Evolutionary conservation across 2,797 vertebrate species (phyloP).

Genomic region (Sarcophilus harrisii): DNA sequence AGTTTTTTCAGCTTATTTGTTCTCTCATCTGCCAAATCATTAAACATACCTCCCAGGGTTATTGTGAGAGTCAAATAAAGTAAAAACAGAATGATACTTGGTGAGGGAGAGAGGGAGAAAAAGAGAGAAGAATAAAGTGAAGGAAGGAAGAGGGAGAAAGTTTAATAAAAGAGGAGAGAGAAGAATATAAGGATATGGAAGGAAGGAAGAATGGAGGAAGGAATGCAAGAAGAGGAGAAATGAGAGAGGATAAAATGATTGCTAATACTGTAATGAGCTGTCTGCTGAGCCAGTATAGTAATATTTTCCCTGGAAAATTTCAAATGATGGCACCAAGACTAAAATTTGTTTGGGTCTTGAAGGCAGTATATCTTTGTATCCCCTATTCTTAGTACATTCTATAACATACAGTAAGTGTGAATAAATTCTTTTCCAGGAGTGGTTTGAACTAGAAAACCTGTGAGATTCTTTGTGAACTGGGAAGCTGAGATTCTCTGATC

Average conservation of each 20-base stretch:
- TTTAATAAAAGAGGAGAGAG: no score
- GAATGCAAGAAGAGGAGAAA: neutral
- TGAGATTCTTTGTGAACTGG: neutral
- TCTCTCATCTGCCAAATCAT: neutral
- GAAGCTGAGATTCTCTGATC: neutral
- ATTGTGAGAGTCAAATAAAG: neutral
- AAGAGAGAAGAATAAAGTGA: no score
- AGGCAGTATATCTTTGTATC: neutral
- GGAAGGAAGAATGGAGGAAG: neutral
- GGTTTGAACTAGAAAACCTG: neutral
- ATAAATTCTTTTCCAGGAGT: neutral
- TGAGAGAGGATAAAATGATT: neutral
- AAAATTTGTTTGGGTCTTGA: neutral
- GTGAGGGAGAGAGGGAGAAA: neutral
- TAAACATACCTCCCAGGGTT: neutral
- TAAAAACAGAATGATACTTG: neutral
- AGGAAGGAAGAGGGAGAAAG: no score
- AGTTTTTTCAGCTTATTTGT: neutral
- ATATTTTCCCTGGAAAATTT: neutral
- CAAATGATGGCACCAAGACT: neutral
- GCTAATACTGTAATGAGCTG: neutral
- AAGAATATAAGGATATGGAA: no score
- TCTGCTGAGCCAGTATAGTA: neutral
- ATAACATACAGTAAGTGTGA: neutral
- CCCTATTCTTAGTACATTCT: neutral